Percentiles rank a stretch among this genome's conserved stretches.
Evolutionary conservation across 35 echinoderm and acorn worm genomes (phyloP).

Genomic region (Eucidaris tribuloides): DNA sequence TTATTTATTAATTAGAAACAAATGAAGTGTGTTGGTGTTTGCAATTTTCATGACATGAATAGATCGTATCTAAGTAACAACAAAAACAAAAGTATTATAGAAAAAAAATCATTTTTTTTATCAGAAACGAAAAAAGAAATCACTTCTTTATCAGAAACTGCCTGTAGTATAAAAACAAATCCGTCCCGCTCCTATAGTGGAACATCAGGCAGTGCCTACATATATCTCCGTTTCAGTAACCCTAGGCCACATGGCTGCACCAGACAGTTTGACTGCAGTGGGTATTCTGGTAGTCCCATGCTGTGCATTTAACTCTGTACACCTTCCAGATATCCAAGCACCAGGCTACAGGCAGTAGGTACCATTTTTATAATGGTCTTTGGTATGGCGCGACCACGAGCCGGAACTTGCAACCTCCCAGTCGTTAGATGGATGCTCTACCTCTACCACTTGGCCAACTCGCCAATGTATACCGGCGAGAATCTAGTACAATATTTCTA

Average conservation of each 20-base stretch:
- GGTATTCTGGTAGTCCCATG: too few relatives aligned
- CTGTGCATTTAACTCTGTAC: too few relatives aligned
- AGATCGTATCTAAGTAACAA: background rate
- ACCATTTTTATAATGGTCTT: too few relatives aligned
- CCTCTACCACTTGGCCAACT: background rate
- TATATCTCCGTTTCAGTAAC: background rate
- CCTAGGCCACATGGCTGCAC: too few relatives aligned
- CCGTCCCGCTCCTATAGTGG: background rate
- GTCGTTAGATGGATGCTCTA: too few relatives aligned
- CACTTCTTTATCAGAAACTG: background rate
- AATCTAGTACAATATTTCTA: background rate
- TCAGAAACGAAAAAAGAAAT: background rate
- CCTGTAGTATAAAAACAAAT: background rate
- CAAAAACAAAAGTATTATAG: background rate
- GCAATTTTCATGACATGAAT: background rate
- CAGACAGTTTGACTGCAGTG: too few relatives aligned
- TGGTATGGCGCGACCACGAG: too few relatives aligned
- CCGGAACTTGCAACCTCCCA: too few relatives aligned
- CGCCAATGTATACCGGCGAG: background rate
- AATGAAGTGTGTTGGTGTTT: background rate
- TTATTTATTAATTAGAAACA: background rate
- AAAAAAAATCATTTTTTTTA: background rate
- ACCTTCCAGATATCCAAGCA: too few relatives aligned
- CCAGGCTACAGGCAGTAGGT: too few relatives aligned
- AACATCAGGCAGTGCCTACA: background rate